A percentile compares a stretch with the other conserved stretches of the same genome.
Conservation (phyloP, 2,113 vertebrate genomes). For the Brevimyrus niger region DNA sequence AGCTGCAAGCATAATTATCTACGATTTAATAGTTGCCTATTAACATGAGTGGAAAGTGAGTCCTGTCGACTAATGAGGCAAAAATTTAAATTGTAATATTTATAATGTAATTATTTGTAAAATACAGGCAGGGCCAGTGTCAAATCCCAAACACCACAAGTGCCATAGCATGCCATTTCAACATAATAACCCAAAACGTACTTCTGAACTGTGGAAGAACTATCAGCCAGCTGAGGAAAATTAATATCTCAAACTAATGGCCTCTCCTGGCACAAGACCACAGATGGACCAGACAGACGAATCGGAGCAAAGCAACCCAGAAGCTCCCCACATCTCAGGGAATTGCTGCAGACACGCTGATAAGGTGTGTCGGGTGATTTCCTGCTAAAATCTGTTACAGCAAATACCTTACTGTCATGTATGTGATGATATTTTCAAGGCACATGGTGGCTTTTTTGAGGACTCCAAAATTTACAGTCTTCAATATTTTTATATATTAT, state of each 20-base stretch:
- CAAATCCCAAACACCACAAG: background rate
- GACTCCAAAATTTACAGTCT: background rate
- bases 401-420: background rate
- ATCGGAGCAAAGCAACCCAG: background rate
- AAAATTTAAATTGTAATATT: background rate
- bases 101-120: background rate
- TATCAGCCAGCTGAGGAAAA: background rate
- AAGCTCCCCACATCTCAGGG: background rate
- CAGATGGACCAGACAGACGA: background rate
- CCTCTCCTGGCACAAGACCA: background rate
- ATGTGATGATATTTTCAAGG: background rate
- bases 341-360: background rate
- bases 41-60: background rate
- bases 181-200: background rate
- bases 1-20: background rate
- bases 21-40: background rate
- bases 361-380: background rate
- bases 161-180: background rate
- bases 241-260: background rate
- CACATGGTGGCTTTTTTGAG: background rate
- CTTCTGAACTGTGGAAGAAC: background rate
- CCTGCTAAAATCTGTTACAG: background rate
- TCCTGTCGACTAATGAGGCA: background rate
- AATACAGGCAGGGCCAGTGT: background rate
- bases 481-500: background rate